A percentile compares a stretch with the other conserved stretches of the same genome.
These are phyloP conservation scores for Lepus townsendii DNA, from an alignment of 2,797 vertebrate genomes.

Conservation along the genomic window DNA sequence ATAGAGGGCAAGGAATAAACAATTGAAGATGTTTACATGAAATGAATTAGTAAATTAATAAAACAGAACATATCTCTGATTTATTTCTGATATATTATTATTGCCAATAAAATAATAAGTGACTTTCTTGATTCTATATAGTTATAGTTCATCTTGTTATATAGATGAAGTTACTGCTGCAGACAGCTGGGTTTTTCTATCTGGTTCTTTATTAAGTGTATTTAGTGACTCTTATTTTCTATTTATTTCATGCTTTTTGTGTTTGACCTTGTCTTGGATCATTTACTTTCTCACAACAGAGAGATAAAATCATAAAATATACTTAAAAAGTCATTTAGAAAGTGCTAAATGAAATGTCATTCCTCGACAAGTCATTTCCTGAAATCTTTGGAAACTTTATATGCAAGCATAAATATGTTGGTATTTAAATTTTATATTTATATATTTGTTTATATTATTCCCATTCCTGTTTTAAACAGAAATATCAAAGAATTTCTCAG, in stretches of 20 bases:
- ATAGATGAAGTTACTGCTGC: background rate
- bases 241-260: background rate
- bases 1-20: background rate
- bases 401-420: too few species aligned
- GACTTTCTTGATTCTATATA: background rate
- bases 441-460: background rate
- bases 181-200: background rate
- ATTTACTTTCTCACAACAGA: background rate
- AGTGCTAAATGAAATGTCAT: background rate
- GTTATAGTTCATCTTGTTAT: background rate
- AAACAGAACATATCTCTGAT: background rate
- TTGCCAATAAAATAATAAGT: background rate
- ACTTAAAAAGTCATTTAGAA: constrained; percentile 13
- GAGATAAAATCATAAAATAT: background rate
- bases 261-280: background rate
- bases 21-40: background rate
- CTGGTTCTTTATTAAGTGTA: background rate
- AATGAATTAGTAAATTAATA: constrained; percentile 5
- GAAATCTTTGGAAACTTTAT: background rate
- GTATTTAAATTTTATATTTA: background rate
- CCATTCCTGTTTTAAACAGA: background rate
- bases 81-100: background rate
- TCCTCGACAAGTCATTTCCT: background rate
- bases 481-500: background rate
- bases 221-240: background rate